phyloP scores from a whole-genome alignment of 2,888 invertebrate species.

The Nomada lathburiana region DNA sequence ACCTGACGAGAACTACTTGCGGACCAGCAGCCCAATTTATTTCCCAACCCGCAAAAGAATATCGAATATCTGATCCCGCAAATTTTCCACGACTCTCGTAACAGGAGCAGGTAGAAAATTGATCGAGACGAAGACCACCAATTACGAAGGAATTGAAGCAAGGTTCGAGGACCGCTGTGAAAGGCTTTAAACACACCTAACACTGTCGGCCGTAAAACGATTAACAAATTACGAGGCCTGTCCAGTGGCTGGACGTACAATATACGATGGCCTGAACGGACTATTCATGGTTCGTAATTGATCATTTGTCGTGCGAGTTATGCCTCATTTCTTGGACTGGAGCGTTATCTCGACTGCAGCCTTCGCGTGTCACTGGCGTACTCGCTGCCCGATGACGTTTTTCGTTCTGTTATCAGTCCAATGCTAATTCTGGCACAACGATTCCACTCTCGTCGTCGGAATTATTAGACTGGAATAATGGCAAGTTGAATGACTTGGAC shows the following conservation, averaged over 20 bases:
- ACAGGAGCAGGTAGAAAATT: background rate
- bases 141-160: constrained; percentile 2
- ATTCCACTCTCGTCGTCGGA: constrained; percentile 34
- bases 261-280: constrained; percentile 44
- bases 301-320: constrained; percentile 63
- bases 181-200: constrained; percentile 44
- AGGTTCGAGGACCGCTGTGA: constrained; percentile 36
- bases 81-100: background rate
- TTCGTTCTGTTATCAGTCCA: constrained; percentile 46
- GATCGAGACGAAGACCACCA: background rate
- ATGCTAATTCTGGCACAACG: constrained; percentile 51
- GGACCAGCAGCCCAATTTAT: background rate
- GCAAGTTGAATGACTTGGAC: constrained; percentile 58
- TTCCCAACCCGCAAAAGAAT: background rate
- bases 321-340: constrained; percentile 53
- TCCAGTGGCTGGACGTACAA: constrained; percentile 11
- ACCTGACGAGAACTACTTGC: no score
- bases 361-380: constrained; percentile 55
- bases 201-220: constrained; percentile 50
- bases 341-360: constrained; percentile 46
- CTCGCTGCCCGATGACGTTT: constrained; percentile 46
- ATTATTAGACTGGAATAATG: constrained; percentile 58
- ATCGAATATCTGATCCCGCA: background rate
- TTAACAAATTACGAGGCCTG: constrained; percentile 60
- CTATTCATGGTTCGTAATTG: constrained; percentile 68